Percentiles rank a stretch among this genome's conserved stretches.
These are phyloP conservation scores for Melieria picta DNA, from an alignment of 2,888 invertebrate genomes.

Conservation along the genomic window DNA sequence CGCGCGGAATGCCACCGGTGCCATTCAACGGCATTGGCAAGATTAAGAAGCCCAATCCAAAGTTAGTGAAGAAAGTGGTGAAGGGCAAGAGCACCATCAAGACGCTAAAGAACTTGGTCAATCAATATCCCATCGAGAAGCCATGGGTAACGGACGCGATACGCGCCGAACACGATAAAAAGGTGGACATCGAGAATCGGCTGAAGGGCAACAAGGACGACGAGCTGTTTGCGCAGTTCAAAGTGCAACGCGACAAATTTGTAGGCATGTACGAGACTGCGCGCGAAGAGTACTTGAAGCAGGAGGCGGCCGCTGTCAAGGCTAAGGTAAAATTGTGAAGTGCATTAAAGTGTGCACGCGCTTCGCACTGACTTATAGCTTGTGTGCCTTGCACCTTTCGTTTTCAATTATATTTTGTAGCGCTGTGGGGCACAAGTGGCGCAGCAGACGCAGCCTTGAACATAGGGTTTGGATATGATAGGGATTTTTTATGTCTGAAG, in stretches of 20 bases:
- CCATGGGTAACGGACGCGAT: slow-evolving; percentile 72
- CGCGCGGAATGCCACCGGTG: slow-evolving; percentile 49
- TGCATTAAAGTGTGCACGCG: too few species aligned
- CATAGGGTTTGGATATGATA: too few species aligned
- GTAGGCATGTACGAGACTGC: slow-evolving; percentile 69
- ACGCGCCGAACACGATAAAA: slow-evolving; percentile 68
- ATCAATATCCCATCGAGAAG: slow-evolving; percentile 67
- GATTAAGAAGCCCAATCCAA: slow-evolving; percentile 56
- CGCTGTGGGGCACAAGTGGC: too few species aligned
- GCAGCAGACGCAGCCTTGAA: too few species aligned
- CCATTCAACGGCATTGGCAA: slow-evolving; percentile 50
- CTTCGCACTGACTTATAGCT: too few species aligned
- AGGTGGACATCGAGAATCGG: slow-evolving; percentile 68
- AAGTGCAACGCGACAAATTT: slow-evolving; percentile 71
- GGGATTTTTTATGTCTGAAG: too few species aligned
- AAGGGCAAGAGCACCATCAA: slow-evolving; percentile 60
- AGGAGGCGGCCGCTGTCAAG: slow-evolving; percentile 64
- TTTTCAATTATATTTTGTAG: too few species aligned
- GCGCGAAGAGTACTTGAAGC: slow-evolving; percentile 68
- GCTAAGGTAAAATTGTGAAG: slow-evolving; percentile 55
- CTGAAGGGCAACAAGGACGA: slow-evolving; percentile 67
- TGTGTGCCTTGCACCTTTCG: too few species aligned
- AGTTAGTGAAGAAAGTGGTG: slow-evolving; percentile 52
- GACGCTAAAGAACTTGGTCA: slow-evolving; percentile 62
- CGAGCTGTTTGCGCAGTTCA: slow-evolving; percentile 70